Evolutionary conservation across 2,797 vertebrate species (phyloP).

Genomic region (Coccyzus lansbergi): DNA sequence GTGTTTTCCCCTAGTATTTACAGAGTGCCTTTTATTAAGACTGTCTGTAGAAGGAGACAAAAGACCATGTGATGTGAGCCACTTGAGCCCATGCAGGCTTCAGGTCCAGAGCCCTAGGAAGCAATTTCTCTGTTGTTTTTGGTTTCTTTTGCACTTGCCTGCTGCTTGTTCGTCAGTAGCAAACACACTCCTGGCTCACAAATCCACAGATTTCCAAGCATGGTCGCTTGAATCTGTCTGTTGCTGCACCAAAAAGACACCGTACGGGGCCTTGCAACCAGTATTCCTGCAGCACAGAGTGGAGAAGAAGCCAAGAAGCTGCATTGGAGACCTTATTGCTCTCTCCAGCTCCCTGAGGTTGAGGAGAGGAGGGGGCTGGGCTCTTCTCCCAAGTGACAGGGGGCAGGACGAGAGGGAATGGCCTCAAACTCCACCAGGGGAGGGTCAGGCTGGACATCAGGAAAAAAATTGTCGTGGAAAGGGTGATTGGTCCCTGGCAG

Average conservation of each 20-base stretch:
- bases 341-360: too few relatives aligned
- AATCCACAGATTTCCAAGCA: background rate
- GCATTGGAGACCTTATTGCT: too few relatives aligned
- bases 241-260: background rate
- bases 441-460: too few relatives aligned
- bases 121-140: background rate
- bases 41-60: background rate
- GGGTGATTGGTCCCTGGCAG: too few relatives aligned
- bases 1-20: background rate
- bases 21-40: background rate
- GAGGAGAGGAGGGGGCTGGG: too few relatives aligned
- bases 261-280: background rate
- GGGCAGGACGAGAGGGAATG: too few relatives aligned
- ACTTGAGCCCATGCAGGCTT: background rate
- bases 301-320: background rate
- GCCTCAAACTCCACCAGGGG: too few relatives aligned
- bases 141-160: background rate
- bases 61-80: background rate
- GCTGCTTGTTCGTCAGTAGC: background rate
- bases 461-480: too few relatives aligned
- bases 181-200: background rate
- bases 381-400: too few relatives aligned
- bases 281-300: background rate
- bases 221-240: background rate
- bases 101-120: background rate